Evolutionary conservation across 2,113 vertebrate genomes (phyloP).

Genomic region (Lethenteron reissneri): DNA sequence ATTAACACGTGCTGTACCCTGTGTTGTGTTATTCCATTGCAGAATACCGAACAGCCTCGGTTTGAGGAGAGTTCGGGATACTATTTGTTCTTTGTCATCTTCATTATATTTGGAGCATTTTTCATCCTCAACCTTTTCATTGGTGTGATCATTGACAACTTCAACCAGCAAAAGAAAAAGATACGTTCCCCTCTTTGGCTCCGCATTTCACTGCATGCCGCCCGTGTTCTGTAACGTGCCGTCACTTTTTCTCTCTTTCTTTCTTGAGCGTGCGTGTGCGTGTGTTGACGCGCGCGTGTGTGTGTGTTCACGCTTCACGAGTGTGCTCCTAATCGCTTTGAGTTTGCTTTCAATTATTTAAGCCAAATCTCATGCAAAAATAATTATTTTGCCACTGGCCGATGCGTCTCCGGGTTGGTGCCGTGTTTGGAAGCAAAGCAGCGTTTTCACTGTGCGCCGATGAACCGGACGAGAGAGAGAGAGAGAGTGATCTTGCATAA

Average conservation of each 20-base stretch:
- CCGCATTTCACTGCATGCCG: background rate
- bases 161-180: conserved; percentile 11
- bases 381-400: too few species aligned
- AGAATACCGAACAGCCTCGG: background rate
- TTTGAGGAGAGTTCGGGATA: background rate
- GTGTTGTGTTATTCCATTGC: too few species aligned
- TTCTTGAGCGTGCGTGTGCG: background rate
- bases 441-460: too few species aligned
- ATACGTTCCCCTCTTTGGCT: conserved; percentile 7
- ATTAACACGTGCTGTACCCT: too few species aligned
- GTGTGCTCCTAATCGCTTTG: too few species aligned
- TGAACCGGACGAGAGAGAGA: too few species aligned
- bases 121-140: conserved; percentile 12
- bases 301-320: background rate
- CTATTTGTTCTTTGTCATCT: conserved; percentile 10
- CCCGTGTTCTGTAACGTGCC: background rate
- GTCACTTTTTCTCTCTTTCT: background rate
- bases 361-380: too few species aligned
- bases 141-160: conserved; percentile 12
- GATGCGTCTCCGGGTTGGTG: too few species aligned
- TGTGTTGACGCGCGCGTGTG: background rate
- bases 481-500: too few species aligned
- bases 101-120: conserved; percentile 12
- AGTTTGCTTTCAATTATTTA: too few species aligned
- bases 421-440: too few species aligned